Evolutionary conservation across 2,797 vertebrate species (phyloP).

Genomic region (Choloepus didactylus): DNA sequence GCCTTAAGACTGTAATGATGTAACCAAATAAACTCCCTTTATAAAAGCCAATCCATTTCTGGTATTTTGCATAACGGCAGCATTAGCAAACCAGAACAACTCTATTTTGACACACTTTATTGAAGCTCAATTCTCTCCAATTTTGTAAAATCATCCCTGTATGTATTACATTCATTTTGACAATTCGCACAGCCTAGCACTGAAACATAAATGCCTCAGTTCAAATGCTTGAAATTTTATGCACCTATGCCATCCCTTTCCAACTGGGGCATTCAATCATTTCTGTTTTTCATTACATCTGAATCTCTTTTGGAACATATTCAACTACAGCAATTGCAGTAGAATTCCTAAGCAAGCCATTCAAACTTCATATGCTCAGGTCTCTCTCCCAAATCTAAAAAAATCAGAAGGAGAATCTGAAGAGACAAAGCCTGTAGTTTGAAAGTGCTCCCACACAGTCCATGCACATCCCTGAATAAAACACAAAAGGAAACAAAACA

Average conservation of each 20-base stretch:
- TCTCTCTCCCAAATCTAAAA: neutral
- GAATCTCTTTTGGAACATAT: neutral
- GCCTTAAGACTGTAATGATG: too few relatives aligned
- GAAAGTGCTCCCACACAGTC: neutral
- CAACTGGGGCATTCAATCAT: neutral
- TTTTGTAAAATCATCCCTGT: neutral
- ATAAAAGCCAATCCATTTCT: too few relatives aligned
- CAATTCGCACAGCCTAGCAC: neutral
- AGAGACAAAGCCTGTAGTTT: neutral
- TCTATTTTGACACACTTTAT: neutral
- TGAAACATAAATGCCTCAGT: neutral
- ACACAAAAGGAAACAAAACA: neutral
- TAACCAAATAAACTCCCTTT: too few relatives aligned
- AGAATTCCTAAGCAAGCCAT: neutral
- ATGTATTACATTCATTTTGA: neutral
- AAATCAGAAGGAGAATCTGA: neutral
- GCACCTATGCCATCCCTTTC: neutral
- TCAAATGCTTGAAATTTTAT: neutral
- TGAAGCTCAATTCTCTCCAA: neutral
- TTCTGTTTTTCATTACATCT: neutral
- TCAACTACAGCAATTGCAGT: neutral
- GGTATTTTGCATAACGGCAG: too few relatives aligned
- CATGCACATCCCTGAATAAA: neutral
- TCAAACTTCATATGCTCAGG: neutral
- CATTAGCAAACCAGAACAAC: too few relatives aligned